A percentile compares a stretch with the other conserved stretches of the same genome.
These are phyloP conservation scores for Pristionchus maxplancki DNA, from an alignment of 2,888 invertebrate genomes.

Conservation along the genomic window DNA sequence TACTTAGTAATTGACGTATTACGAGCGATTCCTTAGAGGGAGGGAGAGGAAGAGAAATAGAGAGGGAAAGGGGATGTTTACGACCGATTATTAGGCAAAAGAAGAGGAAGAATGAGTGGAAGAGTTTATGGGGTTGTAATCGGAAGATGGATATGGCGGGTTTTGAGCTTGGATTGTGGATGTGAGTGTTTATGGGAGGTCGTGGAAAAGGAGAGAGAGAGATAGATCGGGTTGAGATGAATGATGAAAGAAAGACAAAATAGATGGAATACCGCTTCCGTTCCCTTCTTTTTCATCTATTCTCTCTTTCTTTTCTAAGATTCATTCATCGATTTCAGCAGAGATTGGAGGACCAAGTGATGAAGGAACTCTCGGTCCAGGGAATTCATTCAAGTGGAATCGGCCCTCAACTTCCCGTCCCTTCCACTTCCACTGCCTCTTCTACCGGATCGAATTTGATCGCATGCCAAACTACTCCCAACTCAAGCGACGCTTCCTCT, in stretches of 20 bases:
- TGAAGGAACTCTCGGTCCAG: constrained; percentile 15
- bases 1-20: constrained; percentile 39
- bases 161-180: constrained; percentile 10
- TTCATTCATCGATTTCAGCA: constrained; percentile 10
- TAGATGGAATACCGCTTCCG: constrained; percentile 43
- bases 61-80: constrained; percentile 23
- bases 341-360: constrained; percentile 32
- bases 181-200: constrained; percentile 46
- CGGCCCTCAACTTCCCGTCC: constrained; percentile 49
- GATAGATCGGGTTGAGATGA: constrained; percentile 26
- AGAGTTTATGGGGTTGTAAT: constrained; percentile 38
- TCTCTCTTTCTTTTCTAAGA: not conserved
- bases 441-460: not conserved
- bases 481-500: not conserved
- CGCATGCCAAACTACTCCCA: constrained; percentile 42
- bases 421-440: constrained; percentile 50
- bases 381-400: constrained; percentile 37
- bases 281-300: constrained; percentile 21
- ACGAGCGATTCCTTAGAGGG: not conserved
- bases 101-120: constrained; percentile 37
- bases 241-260: constrained; percentile 44
- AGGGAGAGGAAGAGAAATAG: not conserved
- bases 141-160: constrained; percentile 31
- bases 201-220: not conserved
- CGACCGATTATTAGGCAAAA: constrained; percentile 29